These are phyloP conservation scores for Propithecus deckenii DNA, from an alignment of 2,797 vertebrate species.

Conservation along the genomic window DNA sequence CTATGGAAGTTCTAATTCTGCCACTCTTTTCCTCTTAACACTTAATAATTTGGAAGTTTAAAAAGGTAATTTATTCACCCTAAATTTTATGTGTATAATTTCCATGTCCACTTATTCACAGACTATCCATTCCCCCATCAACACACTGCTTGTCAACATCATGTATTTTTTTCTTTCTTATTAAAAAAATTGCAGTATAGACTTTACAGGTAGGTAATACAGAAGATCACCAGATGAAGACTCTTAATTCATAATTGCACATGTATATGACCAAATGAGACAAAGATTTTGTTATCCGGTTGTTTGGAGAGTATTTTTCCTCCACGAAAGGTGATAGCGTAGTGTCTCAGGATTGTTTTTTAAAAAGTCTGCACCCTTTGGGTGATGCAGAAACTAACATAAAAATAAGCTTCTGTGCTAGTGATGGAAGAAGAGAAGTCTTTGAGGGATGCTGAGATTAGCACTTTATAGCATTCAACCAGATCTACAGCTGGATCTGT, in stretches of 20 bases:
- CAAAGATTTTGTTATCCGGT: neutral
- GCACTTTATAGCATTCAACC: neutral
- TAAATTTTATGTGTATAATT: neutral
- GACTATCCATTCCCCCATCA: neutral
- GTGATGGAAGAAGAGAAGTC: neutral
- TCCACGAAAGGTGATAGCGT: neutral
- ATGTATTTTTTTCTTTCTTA: neutral
- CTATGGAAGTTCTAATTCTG: neutral
- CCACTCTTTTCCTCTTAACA: neutral
- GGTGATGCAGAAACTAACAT: neutral
- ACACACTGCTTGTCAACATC: neutral
- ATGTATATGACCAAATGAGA: neutral
- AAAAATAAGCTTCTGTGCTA: neutral
- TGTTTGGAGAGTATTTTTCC: neutral
- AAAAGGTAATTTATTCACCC: neutral
- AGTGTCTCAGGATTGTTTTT: neutral
- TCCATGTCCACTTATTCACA: neutral
- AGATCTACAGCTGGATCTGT: neutral
- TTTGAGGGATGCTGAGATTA: neutral
- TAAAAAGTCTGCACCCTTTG: neutral
- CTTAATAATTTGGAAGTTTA: constrained; percentile 5
- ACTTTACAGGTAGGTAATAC: neutral
- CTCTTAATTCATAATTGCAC: neutral
- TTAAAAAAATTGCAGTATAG: neutral
- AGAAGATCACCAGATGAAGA: neutral